Evolutionary conservation across 2,797 vertebrate genomes (phyloP).

Genomic region (Botia almorhae): DNA sequence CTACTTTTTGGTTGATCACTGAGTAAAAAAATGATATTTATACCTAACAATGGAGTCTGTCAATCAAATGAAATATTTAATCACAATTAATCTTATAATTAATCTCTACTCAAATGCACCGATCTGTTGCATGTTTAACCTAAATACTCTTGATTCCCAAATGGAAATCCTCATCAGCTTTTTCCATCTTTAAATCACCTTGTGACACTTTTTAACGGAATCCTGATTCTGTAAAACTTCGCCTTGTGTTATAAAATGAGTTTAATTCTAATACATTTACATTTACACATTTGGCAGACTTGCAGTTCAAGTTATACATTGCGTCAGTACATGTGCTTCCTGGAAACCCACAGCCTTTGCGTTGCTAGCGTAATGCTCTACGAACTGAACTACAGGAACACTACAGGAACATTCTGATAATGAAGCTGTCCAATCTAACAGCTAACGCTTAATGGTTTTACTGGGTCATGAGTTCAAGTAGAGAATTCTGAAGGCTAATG

Average conservation of each 20-base stretch:
- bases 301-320: too few species aligned
- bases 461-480: not conserved
- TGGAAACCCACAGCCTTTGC: too few species aligned
- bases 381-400: too few species aligned
- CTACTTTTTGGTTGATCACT: not conserved
- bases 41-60: not conserved
- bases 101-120: not conserved
- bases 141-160: slow-evolving; percentile 29
- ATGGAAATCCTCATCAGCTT: slow-evolving; percentile 6
- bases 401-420: not conserved
- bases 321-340: too few species aligned
- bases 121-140: not conserved
- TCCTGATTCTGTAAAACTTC: slow-evolving; percentile 64
- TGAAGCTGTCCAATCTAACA: not conserved
- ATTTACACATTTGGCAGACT: too few species aligned
- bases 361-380: too few species aligned
- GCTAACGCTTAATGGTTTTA: not conserved
- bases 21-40: not conserved
- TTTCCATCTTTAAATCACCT: slow-evolving; percentile 5
- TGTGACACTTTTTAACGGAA: slow-evolving; percentile 52
- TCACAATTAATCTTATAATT: not conserved
- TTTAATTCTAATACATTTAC: too few species aligned
- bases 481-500: not conserved
- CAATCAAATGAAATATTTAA: slow-evolving; percentile 1
- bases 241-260: slow-evolving; percentile 37